Conservation (phyloP, 2,113 vertebrate species). For the Tor tambroides region DNA sequence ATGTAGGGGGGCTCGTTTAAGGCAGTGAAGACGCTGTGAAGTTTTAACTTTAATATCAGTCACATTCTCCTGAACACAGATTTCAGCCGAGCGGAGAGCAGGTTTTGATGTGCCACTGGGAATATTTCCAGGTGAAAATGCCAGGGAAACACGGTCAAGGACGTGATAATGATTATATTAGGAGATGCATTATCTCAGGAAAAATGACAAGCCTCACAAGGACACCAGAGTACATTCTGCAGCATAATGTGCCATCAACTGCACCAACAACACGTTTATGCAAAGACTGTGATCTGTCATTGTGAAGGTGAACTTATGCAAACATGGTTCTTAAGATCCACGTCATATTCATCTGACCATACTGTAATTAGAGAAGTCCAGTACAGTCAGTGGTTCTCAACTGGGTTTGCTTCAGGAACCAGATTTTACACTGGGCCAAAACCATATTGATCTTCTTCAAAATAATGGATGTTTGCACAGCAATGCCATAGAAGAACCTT, state of each 20-base stretch:
- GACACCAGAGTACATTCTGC: neutral
- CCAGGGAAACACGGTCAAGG: neutral
- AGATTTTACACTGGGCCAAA: neutral
- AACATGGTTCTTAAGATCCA: neutral
- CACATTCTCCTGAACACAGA: neutral
- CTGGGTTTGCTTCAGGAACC: neutral
- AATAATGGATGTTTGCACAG: no score
- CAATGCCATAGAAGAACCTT: no score
- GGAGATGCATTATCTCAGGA: conserved; percentile 14
- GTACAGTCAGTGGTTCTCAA: neutral
- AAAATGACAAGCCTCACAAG: neutral
- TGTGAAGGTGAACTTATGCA: conserved; percentile 10
- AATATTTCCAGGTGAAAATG: neutral
- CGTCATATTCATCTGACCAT: neutral
- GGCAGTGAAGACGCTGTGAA: neutral
- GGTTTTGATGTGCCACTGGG: neutral
- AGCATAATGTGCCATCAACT: neutral
- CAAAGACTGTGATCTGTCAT: neutral
- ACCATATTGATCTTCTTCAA: no score
- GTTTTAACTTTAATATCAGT: neutral
- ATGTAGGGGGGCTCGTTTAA: neutral
- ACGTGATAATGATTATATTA: neutral
- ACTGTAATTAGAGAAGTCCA: neutral
- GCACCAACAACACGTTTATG: neutral
- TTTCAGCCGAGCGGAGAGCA: neutral